Evolutionary conservation across 1,140 invertebrate genomes (phyloP).

Genomic region (Drosophila baimaii): DNA sequence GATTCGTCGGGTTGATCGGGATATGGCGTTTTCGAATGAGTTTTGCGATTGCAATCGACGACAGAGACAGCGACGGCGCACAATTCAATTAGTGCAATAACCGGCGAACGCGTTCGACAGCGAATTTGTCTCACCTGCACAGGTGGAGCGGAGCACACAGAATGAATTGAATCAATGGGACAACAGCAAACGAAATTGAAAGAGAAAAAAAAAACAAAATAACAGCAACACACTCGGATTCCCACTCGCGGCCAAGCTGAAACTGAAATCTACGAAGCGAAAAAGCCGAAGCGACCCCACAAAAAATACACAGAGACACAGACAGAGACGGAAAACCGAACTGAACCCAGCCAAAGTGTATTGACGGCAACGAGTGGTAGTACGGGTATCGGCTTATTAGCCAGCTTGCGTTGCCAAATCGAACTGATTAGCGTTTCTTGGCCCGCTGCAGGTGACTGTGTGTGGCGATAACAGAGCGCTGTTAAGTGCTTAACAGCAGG

Average conservation of each 20-base stretch:
- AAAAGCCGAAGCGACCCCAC: constrained; percentile 43
- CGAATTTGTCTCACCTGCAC: constrained; percentile 69
- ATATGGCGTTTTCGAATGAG: constrained; percentile 1
- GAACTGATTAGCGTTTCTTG: constrained; percentile 46
- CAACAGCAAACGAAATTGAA: constrained; percentile 42
- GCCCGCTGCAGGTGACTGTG: constrained; percentile 41
- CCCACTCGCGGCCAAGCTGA: constrained; percentile 43
- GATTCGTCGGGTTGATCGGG: constrained; percentile 4
- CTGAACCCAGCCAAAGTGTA: constrained; percentile 34
- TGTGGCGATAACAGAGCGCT: constrained; percentile 36
- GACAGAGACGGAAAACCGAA: constrained; percentile 14
- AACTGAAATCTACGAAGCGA: constrained; percentile 52
- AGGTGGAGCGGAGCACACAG: constrained; percentile 73
- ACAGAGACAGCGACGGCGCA: constrained; percentile 10
- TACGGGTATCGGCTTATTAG: constrained; percentile 47
- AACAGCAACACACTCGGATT: constrained; percentile 16
- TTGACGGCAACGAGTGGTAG: constrained; percentile 31
- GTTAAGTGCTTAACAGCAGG: constrained; percentile 22
- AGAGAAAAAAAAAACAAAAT: constrained; percentile 37
- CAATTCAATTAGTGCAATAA: constrained; percentile 57
- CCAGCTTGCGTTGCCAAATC: constrained; percentile 55
- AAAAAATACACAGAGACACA: background rate
- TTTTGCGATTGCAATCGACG: constrained; percentile 25
- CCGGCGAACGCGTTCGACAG: constrained; percentile 27
- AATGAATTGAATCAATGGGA: constrained; percentile 75